These are phyloP conservation scores for Podarcis lilfordi DNA, from an alignment of 2,797 vertebrate species.

Conservation along the genomic window DNA sequence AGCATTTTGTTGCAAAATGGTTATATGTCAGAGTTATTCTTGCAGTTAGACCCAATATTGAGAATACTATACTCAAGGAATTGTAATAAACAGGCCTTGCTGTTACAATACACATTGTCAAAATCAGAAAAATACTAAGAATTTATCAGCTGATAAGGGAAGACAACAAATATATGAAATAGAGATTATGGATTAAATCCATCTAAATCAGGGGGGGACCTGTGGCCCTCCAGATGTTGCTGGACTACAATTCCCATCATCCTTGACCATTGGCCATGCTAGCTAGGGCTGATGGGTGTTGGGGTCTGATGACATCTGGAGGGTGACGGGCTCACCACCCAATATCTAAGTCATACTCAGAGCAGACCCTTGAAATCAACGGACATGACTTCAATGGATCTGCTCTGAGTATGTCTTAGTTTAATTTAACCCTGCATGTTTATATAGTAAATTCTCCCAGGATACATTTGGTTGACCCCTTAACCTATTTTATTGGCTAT, in stretches of 20 bases:
- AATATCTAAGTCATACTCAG: too few relatives aligned
- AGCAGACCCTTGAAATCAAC: too few relatives aligned
- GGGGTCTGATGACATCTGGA: too few relatives aligned
- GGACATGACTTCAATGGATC: too few relatives aligned
- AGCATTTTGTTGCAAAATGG: background rate
- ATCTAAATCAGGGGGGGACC: too few relatives aligned
- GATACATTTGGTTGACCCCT: background rate
- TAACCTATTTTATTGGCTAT: background rate
- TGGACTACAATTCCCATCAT: too few relatives aligned
- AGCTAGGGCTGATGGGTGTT: too few relatives aligned
- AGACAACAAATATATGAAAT: background rate
- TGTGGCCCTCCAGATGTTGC: too few relatives aligned
- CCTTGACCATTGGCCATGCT: too few relatives aligned
- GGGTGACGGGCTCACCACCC: too few relatives aligned
- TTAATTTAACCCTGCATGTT: background rate
- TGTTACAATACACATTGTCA: background rate
- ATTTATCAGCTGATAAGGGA: background rate
- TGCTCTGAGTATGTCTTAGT: too few relatives aligned
- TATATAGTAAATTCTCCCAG: background rate
- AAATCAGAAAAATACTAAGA: background rate
- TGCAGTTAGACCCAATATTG: background rate
- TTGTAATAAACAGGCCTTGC: too few relatives aligned
- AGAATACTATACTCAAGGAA: background rate
- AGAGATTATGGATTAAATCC: background rate
- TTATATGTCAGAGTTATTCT: background rate